Evolutionary conservation across 2,888 invertebrate genomes (phyloP).

Genomic region (Chalcosyrphus nemorum): DNA sequence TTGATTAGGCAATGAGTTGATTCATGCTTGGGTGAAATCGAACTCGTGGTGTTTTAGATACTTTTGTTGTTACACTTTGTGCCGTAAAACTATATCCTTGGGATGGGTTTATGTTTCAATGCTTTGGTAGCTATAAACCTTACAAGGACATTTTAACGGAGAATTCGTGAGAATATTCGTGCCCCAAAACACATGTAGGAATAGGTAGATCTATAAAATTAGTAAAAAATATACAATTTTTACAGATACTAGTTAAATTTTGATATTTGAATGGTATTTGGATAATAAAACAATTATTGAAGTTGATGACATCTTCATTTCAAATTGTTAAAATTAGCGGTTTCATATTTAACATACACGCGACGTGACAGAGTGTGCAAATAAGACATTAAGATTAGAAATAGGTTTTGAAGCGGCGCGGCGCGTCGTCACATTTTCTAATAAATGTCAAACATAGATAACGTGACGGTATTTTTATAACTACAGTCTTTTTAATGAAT

Average conservation of each 20-base stretch:
- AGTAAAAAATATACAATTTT: no score
- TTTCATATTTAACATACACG: neutral
- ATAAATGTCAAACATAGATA: neutral
- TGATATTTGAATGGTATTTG: no score
- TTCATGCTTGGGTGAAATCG: conserved; percentile 2
- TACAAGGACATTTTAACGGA: neutral
- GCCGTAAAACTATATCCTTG: neutral
- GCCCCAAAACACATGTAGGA: no score
- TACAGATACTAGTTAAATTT: no score
- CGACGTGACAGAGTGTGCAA: neutral
- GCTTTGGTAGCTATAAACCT: neutral
- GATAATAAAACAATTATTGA: neutral
- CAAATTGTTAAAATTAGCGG: neutral
- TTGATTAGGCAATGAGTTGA: conserved; percentile 27
- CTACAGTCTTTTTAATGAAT: neutral
- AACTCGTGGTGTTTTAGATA: neutral
- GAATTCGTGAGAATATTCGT: neutral
- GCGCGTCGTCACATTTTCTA: neutral
- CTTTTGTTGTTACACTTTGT: neutral
- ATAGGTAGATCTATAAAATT: no score
- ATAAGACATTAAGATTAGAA: neutral
- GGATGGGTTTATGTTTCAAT: neutral
- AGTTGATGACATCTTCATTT: neutral
- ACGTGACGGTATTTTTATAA: neutral
- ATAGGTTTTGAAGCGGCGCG: no score